Conservation (phyloP, 2,113 vertebrate genomes). For the Mola mola region DNA sequence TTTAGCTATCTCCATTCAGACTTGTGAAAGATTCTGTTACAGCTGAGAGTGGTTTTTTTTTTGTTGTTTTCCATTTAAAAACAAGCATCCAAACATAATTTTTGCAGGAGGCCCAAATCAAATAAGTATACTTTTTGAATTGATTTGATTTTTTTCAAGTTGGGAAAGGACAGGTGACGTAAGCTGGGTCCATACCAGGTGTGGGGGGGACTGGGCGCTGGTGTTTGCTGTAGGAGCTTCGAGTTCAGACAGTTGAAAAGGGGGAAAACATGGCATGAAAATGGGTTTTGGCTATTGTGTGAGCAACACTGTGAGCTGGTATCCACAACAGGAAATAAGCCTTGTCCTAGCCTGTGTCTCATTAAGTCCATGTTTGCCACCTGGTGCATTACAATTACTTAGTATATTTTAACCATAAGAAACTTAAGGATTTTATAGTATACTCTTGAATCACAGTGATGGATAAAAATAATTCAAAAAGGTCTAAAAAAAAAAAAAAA, state of each 20-base stretch:
- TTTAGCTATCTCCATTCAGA: slow-evolving; percentile 79
- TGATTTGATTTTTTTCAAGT: too few relatives aligned
- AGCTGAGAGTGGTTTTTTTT: slow-evolving; percentile 76
- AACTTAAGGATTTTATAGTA: too few relatives aligned
- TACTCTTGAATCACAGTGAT: too few relatives aligned
- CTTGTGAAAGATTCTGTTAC: slow-evolving; percentile 84
- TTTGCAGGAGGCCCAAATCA: slow-evolving; percentile 72
- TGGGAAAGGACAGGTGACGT: slow-evolving; percentile 72
- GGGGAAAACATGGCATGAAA: slow-evolving; percentile 13
- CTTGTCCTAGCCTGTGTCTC: not conserved
- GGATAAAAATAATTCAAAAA: too few relatives aligned
- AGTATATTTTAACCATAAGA: too few relatives aligned
- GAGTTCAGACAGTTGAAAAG: slow-evolving; percentile 17
- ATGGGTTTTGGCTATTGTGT: slow-evolving; percentile 26
- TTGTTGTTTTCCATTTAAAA: slow-evolving; percentile 66
- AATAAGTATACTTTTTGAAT: slow-evolving; percentile 74
- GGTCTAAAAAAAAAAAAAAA: too few relatives aligned
- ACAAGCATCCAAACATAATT: slow-evolving; percentile 89
- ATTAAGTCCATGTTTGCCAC: not conserved
- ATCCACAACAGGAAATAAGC: slow-evolving; percentile 38
- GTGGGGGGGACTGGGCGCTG: slow-evolving; percentile 1
- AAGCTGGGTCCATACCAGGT: slow-evolving; percentile 47
- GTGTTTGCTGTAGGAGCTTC: slow-evolving; percentile 28
- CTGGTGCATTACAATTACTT: too few relatives aligned
- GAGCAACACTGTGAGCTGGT: slow-evolving; percentile 37